A percentile compares a stretch with the other conserved stretches of the same genome.
Conservation (phyloP, 2,888 invertebrate species). For the Euplexia lucipara region DNA sequence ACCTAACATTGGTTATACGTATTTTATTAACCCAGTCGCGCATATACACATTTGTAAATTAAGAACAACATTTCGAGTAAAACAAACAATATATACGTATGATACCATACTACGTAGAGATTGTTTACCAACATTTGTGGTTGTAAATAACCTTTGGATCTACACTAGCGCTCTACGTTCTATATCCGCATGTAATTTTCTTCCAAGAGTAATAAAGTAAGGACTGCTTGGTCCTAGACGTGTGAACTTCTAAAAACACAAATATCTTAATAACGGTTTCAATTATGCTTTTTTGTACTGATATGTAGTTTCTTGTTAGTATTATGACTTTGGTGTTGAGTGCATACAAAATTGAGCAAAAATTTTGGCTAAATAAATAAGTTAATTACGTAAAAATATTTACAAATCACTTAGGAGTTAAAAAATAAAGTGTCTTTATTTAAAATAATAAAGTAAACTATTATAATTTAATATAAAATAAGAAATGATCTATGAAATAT, state of each 20-base stretch:
- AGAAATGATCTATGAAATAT: constrained; percentile 77
- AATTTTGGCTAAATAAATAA: constrained; percentile 90
- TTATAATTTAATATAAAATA: constrained; percentile 80
- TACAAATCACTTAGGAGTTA: constrained; percentile 77
- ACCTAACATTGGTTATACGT: constrained; percentile 3
- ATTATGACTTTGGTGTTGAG: constrained; percentile 90
- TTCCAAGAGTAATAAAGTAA: constrained; percentile 1
- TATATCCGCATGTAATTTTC: constrained; percentile 2
- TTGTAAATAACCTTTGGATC: constrained; percentile 72
- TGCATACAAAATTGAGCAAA: constrained; percentile 90
- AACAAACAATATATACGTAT: constrained; percentile 56
- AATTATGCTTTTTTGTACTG: constrained; percentile 90
- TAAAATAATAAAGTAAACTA: constrained; percentile 78
- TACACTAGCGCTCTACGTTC: constrained; percentile 74
- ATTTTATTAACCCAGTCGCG: constrained; percentile 8
- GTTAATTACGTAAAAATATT: constrained; percentile 80
- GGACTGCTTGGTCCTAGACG: constrained; percentile 10
- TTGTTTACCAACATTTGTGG: constrained; percentile 47
- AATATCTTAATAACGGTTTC: constrained; percentile 59
- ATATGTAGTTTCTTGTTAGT: constrained; percentile 84
- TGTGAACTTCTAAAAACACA: constrained; percentile 34
- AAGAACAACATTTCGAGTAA: constrained; percentile 9
- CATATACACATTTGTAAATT: not conserved
- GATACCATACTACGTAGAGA: constrained; percentile 21
- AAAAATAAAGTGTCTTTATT: constrained; percentile 88